These are phyloP conservation scores for Limnodromus scolopaceus DNA, from an alignment of 2,797 vertebrate genomes.

Conservation along the genomic window DNA sequence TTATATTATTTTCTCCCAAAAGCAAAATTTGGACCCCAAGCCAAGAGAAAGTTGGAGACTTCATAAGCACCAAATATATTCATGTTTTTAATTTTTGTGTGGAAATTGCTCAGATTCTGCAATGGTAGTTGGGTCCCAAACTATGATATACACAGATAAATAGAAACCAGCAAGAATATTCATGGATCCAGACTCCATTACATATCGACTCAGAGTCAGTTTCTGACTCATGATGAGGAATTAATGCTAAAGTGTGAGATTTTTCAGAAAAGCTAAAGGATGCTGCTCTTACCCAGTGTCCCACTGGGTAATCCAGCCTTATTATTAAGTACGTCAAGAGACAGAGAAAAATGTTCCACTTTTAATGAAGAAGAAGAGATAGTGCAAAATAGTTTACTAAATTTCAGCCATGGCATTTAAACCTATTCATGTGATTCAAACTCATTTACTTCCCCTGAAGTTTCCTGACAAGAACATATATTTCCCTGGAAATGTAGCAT, in stretches of 20 bases:
- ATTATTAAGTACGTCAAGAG: conserved; percentile 57
- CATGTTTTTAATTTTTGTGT: not conserved
- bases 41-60: not conserved
- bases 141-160: not conserved
- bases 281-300: not conserved
- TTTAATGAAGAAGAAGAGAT: conserved; percentile 78
- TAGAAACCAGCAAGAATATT: conserved; percentile 38
- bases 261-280: conserved; percentile 57
- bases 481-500: conserved; percentile 77
- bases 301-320: conserved; percentile 25
- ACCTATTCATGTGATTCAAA: conserved; percentile 79
- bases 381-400: conserved; percentile 78
- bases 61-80: not conserved
- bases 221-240: conserved; percentile 58
- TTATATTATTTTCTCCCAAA: not conserved
- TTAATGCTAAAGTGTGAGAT: conserved; percentile 35
- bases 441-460: conserved; percentile 81
- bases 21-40: not conserved
- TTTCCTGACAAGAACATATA: conserved; percentile 82
- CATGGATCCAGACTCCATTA: conserved; percentile 19
- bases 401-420: conserved; percentile 77
- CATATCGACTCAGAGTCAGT: not conserved
- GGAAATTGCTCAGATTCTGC: not conserved
- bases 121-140: not conserved
- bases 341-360: conserved; percentile 66